Percentiles rank a stretch among this genome's conserved stretches.
phyloP scores from a whole-genome alignment of 2,888 invertebrate genomes.

The Acrobasis consociella region DNA sequence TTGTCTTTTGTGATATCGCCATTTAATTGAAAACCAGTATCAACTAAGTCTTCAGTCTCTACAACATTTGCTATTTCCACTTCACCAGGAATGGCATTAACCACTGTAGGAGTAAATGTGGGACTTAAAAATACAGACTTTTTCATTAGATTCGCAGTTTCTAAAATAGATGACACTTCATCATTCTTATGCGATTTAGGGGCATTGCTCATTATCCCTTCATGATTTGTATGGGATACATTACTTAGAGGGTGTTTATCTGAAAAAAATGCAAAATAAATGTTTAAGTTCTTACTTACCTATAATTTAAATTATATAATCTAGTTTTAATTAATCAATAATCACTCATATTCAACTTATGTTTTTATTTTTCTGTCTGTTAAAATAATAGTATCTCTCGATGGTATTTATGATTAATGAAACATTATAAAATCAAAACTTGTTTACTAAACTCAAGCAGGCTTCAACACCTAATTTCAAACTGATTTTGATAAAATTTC shows the following conservation, averaged over 20 bases:
- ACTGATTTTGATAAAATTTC: too few relatives aligned
- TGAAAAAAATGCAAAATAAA: not conserved
- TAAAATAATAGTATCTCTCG: too few relatives aligned
- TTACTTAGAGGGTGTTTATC: constrained; percentile 1
- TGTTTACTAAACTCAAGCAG: too few relatives aligned
- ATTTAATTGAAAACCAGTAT: constrained; percentile 15
- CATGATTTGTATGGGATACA: constrained; percentile 7
- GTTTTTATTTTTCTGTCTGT: too few relatives aligned
- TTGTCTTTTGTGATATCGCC: not conserved
- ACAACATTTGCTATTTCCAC: constrained; percentile 38
- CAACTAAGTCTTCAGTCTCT: not conserved
- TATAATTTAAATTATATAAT: too few relatives aligned
- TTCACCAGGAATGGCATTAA: constrained; percentile 46
- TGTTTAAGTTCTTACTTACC: too few relatives aligned
- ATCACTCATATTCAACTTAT: too few relatives aligned
- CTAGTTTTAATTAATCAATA: too few relatives aligned
- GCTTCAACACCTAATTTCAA: too few relatives aligned
- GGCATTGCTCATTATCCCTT: constrained; percentile 27
- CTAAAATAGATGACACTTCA: constrained; percentile 56
- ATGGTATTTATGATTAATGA: too few relatives aligned
- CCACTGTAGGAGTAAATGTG: constrained; percentile 51
- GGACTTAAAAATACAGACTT: constrained; percentile 70
- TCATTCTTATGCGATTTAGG: constrained; percentile 4
- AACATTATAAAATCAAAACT: too few relatives aligned
- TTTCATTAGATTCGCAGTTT: constrained; percentile 71